These are phyloP conservation scores for Lysandra coridon DNA, from an alignment of 2,888 invertebrate species.

Conservation along the genomic window DNA sequence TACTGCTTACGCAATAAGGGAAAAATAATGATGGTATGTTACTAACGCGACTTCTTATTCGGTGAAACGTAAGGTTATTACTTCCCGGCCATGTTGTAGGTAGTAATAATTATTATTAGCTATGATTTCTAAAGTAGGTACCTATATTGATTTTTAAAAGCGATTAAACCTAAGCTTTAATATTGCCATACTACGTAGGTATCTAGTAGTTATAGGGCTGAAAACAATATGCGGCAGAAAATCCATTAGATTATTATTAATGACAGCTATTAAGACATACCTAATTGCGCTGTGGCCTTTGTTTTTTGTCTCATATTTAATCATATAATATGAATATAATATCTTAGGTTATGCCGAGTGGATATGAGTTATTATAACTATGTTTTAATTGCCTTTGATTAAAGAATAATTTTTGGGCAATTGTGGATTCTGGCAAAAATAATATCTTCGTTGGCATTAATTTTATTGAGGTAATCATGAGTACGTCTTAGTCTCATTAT, in stretches of 20 bases:
- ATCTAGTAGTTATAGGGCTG: not conserved
- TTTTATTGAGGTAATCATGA: not conserved
- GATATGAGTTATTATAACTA: not conserved
- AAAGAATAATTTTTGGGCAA: not conserved
- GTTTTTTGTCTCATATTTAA: constrained; percentile 9
- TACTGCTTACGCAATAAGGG: too few relatives aligned
- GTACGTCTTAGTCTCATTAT: not conserved
- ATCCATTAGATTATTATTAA: not conserved
- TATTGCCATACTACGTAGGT: not conserved
- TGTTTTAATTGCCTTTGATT: not conserved
- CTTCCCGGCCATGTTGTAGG: too few relatives aligned
- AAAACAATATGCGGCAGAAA: not conserved
- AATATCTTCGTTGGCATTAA: not conserved
- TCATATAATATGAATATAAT: not conserved
- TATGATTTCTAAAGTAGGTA: too few relatives aligned
- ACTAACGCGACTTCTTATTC: not conserved
- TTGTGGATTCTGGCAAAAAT: not conserved
- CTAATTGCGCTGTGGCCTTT: not conserved
- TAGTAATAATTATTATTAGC: too few relatives aligned
- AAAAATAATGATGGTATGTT: not conserved
- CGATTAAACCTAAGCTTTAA: not conserved
- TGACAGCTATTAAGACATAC: not conserved
- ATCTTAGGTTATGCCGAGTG: constrained; percentile 28
- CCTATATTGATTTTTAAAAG: too few relatives aligned
- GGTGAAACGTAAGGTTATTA: not conserved